These are phyloP conservation scores for Tipula helvola DNA, from an alignment of 2,888 invertebrate genomes.

Conservation along the genomic window DNA sequence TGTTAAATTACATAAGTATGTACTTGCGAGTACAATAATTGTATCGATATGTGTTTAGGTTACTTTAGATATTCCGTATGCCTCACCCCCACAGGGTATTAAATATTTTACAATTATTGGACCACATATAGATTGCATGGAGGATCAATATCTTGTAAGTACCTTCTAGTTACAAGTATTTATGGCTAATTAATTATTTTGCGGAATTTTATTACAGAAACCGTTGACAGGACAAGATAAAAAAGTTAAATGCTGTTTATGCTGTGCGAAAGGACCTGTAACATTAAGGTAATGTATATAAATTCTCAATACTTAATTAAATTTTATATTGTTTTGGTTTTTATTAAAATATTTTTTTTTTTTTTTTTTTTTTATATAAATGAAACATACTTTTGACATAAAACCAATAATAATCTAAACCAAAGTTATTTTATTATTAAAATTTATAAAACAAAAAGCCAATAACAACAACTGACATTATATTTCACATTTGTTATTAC, in stretches of 20 bases:
- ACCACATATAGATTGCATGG: conserved; percentile 11
- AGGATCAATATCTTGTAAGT: conserved; percentile 10
- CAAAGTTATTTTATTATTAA: neutral
- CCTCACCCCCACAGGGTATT: conserved; percentile 11
- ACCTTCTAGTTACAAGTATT: neutral
- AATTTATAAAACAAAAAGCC: neutral
- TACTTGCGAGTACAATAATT: neutral
- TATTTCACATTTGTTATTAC: neutral
- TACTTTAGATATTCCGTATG: conserved; percentile 11
- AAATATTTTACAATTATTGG: conserved; percentile 12
- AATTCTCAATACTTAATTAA: neutral
- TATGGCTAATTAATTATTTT: neutral
- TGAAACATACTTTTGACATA: neutral
- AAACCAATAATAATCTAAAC: neutral
- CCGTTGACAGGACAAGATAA: conserved; percentile 10
- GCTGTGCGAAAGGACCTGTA: conserved; percentile 10
- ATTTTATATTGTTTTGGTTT: neutral
- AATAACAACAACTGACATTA: neutral
- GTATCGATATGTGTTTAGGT: neutral
- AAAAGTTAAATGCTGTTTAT: conserved; percentile 11
- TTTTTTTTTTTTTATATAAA: neutral
- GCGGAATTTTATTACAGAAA: neutral
- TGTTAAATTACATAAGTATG: neutral
- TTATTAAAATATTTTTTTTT: neutral
- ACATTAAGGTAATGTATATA: neutral